Evolutionary conservation across 2,888 invertebrate species (phyloP).

Genomic region (Eupithecia centaureata): DNA sequence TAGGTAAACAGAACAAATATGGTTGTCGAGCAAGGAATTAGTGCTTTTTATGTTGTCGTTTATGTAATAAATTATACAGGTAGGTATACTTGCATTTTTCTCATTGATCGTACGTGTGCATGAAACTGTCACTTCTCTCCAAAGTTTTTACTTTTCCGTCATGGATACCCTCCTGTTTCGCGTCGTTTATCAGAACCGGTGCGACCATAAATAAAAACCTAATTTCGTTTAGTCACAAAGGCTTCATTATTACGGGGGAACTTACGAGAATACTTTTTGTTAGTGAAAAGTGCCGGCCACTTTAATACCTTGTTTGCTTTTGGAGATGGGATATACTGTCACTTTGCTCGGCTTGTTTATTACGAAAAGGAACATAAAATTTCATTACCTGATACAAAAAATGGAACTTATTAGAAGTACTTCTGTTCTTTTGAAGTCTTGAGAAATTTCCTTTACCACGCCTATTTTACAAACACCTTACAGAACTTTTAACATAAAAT

Average conservation of each 20-base stretch:
- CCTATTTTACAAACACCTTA: too few relatives aligned
- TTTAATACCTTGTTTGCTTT: constrained; percentile 16
- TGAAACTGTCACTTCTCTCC: constrained; percentile 7
- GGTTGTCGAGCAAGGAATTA: too few relatives aligned
- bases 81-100: neutral
- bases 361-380: neutral
- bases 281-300: constrained; percentile 30
- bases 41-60: neutral
- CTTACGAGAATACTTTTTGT: constrained; percentile 36
- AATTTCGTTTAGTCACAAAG: constrained; percentile 47
- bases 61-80: too few relatives aligned
- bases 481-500: too few relatives aligned
- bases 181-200: constrained; percentile 43
- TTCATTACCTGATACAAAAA: neutral
- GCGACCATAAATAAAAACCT: constrained; percentile 46
- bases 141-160: constrained; percentile 19
- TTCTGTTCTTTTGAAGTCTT: neutral
- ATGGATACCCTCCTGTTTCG: constrained; percentile 39
- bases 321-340: constrained; percentile 3
- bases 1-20: too few relatives aligned
- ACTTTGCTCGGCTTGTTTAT: neutral
- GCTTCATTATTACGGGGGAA: constrained; percentile 44
- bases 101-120: neutral
- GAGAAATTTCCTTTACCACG: neutral
- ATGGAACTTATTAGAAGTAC: neutral